Evolutionary conservation across 2,113 vertebrate genomes (phyloP).

Genomic region (Archilochus colubris): DNA sequence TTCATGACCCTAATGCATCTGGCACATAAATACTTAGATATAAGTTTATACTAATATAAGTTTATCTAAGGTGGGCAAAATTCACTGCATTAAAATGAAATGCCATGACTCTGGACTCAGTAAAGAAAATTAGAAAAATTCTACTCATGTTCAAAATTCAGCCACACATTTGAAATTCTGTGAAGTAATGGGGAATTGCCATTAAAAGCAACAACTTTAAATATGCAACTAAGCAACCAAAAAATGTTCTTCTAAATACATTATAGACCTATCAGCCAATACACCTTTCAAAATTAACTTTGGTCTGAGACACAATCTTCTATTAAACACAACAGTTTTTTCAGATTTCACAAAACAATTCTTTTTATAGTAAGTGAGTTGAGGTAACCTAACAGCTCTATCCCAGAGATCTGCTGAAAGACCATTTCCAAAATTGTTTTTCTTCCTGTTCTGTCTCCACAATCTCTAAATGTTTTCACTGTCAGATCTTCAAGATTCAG

Average conservation of each 20-base stretch:
- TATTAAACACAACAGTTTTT: not conserved
- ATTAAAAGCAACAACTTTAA: not conserved
- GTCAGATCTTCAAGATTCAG: not conserved
- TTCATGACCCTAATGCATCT: not conserved
- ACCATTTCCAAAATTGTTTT: not conserved
- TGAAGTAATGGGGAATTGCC: not conserved
- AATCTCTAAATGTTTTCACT: not conserved
- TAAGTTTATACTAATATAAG: not conserved
- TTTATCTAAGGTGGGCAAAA: not conserved
- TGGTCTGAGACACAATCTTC: not conserved
- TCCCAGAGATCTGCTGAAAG: not conserved
- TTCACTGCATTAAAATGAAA: not conserved
- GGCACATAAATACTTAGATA: not conserved
- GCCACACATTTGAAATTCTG: not conserved
- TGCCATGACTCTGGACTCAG: not conserved
- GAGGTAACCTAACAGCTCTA: not conserved
- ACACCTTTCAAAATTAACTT: not conserved
- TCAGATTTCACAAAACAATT: not conserved
- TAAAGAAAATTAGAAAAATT: not conserved
- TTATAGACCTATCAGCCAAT: not conserved
- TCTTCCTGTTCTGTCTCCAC: not conserved
- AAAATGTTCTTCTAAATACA: not conserved
- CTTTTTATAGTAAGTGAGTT: not conserved
- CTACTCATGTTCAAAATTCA: not conserved
- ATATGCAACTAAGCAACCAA: not conserved